phyloP scores from a whole-genome alignment of 2,888 invertebrate genomes.

The Orchesellides sinensis region DNA sequence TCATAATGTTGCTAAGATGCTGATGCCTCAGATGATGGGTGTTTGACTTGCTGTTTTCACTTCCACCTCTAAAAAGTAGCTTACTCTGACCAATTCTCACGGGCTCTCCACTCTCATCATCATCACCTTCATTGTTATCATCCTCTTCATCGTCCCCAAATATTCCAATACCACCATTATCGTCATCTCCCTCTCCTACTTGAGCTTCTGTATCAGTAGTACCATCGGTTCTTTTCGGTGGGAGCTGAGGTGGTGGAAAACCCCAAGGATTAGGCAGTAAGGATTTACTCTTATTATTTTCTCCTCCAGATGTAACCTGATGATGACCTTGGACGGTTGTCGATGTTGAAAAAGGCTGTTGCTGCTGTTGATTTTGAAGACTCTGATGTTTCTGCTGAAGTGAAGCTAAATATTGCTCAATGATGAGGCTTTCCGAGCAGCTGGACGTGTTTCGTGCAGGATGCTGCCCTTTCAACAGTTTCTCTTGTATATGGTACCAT shows the following conservation, averaged over 20 bases:
- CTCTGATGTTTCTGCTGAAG: neutral
- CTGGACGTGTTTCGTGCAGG: neutral
- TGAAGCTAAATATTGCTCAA: conserved; percentile 13
- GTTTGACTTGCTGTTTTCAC: neutral
- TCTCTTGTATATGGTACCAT: conserved; percentile 54
- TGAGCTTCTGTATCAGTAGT: neutral
- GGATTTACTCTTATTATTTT: neutral
- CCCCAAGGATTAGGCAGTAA: too few species aligned
- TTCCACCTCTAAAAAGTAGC: neutral
- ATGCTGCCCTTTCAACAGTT: conserved; percentile 42
- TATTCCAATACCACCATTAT: too few species aligned
- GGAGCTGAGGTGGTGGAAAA: too few species aligned
- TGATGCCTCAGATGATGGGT: conserved; percentile 5
- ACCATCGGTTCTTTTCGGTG: neutral
- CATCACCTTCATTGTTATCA: neutral
- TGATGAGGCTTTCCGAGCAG: conserved; percentile 6
- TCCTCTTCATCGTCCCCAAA: conserved; percentile 9
- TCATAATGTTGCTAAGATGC: neutral
- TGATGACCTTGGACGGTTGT: conserved; percentile 6
- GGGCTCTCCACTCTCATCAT: conserved; percentile 3
- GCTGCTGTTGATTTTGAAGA: conserved; percentile 5
- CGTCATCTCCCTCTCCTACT: neutral
- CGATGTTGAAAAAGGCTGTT: neutral
- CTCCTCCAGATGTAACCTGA: neutral
- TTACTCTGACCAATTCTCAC: neutral